phyloP scores from a whole-genome alignment of 2,113 vertebrate species.

The Charina bottae region DNA sequence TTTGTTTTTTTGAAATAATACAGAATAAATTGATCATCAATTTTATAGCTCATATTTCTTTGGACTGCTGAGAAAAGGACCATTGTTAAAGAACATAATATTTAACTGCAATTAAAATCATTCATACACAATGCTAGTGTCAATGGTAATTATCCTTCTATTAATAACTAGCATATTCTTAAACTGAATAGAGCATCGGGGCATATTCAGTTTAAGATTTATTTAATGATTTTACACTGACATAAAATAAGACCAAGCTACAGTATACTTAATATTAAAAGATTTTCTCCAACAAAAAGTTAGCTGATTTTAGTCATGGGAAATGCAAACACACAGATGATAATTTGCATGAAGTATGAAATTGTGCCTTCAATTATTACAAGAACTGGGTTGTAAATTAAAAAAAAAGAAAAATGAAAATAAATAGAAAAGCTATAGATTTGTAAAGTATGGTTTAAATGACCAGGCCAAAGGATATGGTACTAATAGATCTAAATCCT shows the following conservation, averaged over 20 bases:
- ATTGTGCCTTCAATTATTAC: accelerated
- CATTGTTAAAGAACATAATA: not conserved
- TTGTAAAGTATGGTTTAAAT: not conserved
- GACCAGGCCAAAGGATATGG: not conserved
- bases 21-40: not conserved
- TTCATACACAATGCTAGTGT: not conserved
- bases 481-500: not conserved
- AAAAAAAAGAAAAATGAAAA: not conserved
- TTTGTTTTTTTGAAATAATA: not conserved
- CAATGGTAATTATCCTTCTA: not conserved
- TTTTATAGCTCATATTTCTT: slow-evolving; percentile 14
- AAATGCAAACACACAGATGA: not conserved
- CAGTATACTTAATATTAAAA: not conserved
- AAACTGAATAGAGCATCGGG: not conserved
- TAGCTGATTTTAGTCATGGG: not conserved
- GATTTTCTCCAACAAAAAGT: not conserved
- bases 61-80: not conserved
- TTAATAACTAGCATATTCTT: not conserved
- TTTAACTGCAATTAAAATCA: slow-evolving; percentile 12
- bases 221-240: not conserved
- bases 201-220: not conserved
- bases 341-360: not conserved
- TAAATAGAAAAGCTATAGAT: not conserved
- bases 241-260: not conserved
- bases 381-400: not conserved